Evolutionary conservation across 1,140 invertebrate species (phyloP).

Genomic region (Triops longicaudatus): DNA sequence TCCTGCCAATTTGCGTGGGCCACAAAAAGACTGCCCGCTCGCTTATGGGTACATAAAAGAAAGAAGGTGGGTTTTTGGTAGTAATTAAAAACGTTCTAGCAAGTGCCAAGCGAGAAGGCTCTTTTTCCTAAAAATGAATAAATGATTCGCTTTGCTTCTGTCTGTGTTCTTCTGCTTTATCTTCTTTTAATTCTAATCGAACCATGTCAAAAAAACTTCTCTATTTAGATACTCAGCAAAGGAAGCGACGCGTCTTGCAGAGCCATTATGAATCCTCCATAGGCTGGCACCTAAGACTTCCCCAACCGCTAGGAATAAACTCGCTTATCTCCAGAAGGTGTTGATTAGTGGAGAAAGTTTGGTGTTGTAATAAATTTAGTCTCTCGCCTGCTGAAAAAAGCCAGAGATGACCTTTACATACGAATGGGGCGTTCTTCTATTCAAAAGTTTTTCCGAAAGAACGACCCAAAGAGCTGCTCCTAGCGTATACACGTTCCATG

Average conservation of each 20-base stretch:
- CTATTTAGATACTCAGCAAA: too few species aligned
- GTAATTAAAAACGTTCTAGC: too few species aligned
- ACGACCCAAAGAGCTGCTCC: background rate
- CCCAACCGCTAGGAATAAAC: background rate
- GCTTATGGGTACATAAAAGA: too few species aligned
- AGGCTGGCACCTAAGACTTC: background rate
- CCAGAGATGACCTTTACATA: background rate
- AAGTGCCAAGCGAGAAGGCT: too few species aligned
- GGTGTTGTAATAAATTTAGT: background rate
- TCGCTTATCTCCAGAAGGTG: background rate
- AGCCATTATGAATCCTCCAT: background rate
- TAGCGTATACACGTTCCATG: background rate
- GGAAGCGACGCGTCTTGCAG: background rate
- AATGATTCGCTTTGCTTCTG: too few species aligned
- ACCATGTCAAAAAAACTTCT: too few species aligned
- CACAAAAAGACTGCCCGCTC: too few species aligned
- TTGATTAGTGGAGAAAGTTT: background rate
- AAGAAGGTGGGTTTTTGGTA: too few species aligned
- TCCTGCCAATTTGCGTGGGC: too few species aligned
- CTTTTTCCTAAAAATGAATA: too few species aligned
- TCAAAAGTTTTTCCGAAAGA: background rate
- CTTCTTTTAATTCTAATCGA: too few species aligned
- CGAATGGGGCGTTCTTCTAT: background rate
- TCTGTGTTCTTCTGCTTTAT: too few species aligned
- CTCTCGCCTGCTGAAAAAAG: background rate